Base-by-base conservation (phyloP, 1,140 invertebrate genomes). In the Drosophila malerkotliana region DNA sequence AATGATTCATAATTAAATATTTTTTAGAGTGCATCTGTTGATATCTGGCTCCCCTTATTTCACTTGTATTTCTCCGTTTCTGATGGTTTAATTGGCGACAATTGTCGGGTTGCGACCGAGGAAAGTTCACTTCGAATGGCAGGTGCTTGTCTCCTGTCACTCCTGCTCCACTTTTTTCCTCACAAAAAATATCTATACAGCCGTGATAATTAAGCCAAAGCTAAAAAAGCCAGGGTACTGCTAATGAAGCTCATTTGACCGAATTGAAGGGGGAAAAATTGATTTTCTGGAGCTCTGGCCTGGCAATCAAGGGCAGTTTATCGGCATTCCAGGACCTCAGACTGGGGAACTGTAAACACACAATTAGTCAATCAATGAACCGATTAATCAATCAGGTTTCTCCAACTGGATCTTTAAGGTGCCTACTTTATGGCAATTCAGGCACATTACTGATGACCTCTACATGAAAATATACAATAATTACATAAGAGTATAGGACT, bases 11-110 rank as follows among this genome's bases (percentile, higher is more conserved):
- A 18, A n/a, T 37, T 15, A 9, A 18, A 9, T 18, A 3, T 18
- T 45, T 67, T 64, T 6, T 2, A 0, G 24, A 15, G 63, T 67
- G 63, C 47, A 26, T 10, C 14, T 32, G 14, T 18, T 14, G 4
- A 2, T 9, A 3, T 8, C 49, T 12, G 41, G 37, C 18, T 10
- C 2, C 18, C 26, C 37, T 15, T 9, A 8, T 30, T 21, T 1
- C 26, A 4, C 15, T 55, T 9, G 30, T 54, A 47, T 49, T 48
- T 68, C 63, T 57, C 26, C 15, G 32, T 68, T 56, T 69, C 66
- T 69, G 66, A 56, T 69, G 60, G 44, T 76, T 77, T 84, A 84
- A 84, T 84, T 84, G 82, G 77, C 80, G 80, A 84, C 80, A 84
- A 84, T 84, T 84, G 80, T 84, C 52, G 81, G 67, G 68, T 76